Percentiles rank a stretch among this genome's conserved stretches.
Evolutionary conservation across 2,797 vertebrate genomes (phyloP).

Genomic region (Acanthopagrus latus): DNA sequence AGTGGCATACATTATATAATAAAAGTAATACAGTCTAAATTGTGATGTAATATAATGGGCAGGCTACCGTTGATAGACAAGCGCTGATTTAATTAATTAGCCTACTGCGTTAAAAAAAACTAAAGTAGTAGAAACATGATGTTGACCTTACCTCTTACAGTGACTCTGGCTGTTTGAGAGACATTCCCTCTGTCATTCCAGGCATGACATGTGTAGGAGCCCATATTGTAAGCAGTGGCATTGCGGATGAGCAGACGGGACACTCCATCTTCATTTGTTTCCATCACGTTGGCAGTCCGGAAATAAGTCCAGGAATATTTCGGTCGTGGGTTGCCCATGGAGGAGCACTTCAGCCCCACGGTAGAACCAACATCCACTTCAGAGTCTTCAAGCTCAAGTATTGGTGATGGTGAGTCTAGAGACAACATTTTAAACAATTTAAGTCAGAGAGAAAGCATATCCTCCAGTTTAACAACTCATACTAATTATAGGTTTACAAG

Average conservation of each 20-base stretch:
- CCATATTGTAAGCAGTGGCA: constrained; percentile 64
- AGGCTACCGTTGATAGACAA: too few species aligned
- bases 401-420: constrained; percentile 73
- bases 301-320: constrained; percentile 72
- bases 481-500: background rate
- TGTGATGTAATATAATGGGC: too few species aligned
- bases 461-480: background rate
- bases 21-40: too few species aligned
- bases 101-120: background rate
- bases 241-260: constrained; percentile 67
- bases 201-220: constrained; percentile 74
- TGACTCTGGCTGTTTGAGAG: constrained; percentile 61
- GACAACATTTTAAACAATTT: constrained; percentile 1
- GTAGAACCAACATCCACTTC: constrained; percentile 57
- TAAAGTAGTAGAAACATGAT: background rate
- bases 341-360: constrained; percentile 72
- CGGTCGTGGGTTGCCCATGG: constrained; percentile 63
- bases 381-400: constrained; percentile 71
- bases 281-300: constrained; percentile 55
- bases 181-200: constrained; percentile 56
- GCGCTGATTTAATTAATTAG: background rate
- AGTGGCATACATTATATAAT: background rate
- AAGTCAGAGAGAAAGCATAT: constrained; percentile 8
- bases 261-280: constrained; percentile 63
- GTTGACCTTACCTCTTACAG: constrained; percentile 69